Evolutionary conservation across 2,113 vertebrate species (phyloP).

Genomic region (Erinaceus europaeus): DNA sequence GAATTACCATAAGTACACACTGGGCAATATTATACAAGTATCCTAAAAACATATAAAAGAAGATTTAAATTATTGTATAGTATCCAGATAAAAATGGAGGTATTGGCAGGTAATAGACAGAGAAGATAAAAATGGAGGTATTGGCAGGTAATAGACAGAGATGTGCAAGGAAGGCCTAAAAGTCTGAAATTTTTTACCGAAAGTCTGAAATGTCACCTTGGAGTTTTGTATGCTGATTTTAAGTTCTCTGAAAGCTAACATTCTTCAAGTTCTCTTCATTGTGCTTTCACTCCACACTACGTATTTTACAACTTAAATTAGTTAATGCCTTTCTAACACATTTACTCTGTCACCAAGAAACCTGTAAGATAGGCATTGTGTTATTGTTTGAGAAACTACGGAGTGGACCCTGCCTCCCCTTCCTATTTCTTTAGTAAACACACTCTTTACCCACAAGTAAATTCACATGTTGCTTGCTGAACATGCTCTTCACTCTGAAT

Average conservation of each 20-base stretch:
- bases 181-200: conserved; percentile 9
- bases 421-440: neutral
- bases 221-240: neutral
- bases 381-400: neutral
- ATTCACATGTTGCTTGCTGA: neutral
- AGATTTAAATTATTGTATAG: neutral
- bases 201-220: neutral
- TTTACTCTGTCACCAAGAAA: neutral
- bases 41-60: neutral
- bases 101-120: too few relatives aligned
- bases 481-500: neutral
- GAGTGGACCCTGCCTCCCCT: neutral
- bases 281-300: neutral
- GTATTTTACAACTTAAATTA: neutral
- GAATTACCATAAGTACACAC: neutral
- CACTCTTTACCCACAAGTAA: neutral
- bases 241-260: neutral
- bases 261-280: neutral
- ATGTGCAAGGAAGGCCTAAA: neutral
- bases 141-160: accelerated
- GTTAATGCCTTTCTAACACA: neutral
- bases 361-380: neutral
- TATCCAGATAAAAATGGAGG: neutral
- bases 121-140: accelerated
- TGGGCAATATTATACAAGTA: neutral